Conservation (phyloP, 1,140 invertebrate species). For the Penaeus japonicus region DNA sequence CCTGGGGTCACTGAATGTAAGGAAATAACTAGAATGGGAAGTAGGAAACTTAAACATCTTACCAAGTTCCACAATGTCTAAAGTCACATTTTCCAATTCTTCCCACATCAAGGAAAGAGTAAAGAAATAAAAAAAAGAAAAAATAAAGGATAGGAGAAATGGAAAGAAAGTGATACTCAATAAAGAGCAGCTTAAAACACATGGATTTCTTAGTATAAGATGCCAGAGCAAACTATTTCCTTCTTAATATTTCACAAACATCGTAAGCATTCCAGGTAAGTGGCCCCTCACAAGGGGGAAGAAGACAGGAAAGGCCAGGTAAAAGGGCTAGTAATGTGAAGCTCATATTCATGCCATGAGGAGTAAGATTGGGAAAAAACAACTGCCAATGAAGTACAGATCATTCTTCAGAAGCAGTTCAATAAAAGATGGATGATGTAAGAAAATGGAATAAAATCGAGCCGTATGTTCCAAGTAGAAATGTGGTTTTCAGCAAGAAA, state of each 20-base stretch:
- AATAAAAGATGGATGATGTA: not conserved
- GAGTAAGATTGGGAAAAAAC: not conserved
- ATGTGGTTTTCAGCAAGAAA: not conserved
- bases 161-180: not conserved
- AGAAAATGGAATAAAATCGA: not conserved
- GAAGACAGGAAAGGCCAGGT: not conserved
- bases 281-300: slow-evolving; percentile 1
- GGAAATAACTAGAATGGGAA: too few species aligned
- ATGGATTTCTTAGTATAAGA: not conserved
- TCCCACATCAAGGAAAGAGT: not conserved
- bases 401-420: slow-evolving; percentile 30
- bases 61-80: too few species aligned
- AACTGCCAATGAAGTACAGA: slow-evolving; percentile 11
- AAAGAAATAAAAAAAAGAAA: not conserved
- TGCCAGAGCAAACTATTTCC: slow-evolving; percentile 9
- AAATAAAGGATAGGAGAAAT: not conserved
- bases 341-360: slow-evolving; percentile 14
- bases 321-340: slow-evolving; percentile 2
- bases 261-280: slow-evolving; percentile 24
- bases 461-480: not conserved
- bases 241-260: not conserved
- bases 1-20: not conserved
- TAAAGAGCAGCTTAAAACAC: too few species aligned
- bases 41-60: too few species aligned
- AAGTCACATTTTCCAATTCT: too few species aligned